Base-by-base conservation (phyloP, 2,797 vertebrate species). In the Neosalanx taihuensis region DNA sequence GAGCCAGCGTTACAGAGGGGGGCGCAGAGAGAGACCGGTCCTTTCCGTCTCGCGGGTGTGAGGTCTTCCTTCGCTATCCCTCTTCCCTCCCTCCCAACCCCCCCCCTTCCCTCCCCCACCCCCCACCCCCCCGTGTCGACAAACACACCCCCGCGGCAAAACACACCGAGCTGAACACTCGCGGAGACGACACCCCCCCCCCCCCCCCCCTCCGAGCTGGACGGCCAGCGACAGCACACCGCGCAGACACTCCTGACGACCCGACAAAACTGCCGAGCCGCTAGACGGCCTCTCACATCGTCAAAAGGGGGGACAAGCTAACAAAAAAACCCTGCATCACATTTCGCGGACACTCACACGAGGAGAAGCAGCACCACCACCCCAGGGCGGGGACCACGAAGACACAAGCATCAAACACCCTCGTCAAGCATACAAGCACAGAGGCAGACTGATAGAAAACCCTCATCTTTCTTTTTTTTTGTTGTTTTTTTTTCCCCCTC, bases 391-490 rank as follows among this genome's bases (percentile, higher is more conserved):
- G 51, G 90, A 79, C 82, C 66, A 85, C 62, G 92, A 92, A 91
- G 90, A 92, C 90, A 92, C 88, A 81, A 88, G 82, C 87, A 81
- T 88, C 89, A 91, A 77, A 90, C 91, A 91, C 82, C 88, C 81
- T 88, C 77, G 73, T 83, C 87, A 88, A 91, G 89, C 87, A 90
- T 90, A 91, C 83, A 90, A 88, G 90, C 88, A 89, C 81, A 92
- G 88, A 92, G 75, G 86, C 92, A 92, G 88, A 91, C 90, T 90
- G 87, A 88, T 83, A 69, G 72, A 70, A 80, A 77, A 71, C 72
- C 76, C 37, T 41, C 37, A 41, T 41, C 37, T 41, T 76, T 26
- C 18, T 23, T 57, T 69, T 69, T 69, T 69, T n/a, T n/a, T 53
- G 3, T 6, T 53, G 1, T 17, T 3, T n/a, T 41, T 10, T 41